phyloP scores from a whole-genome alignment of 2,797 vertebrate genomes.

The Meda fulgida region DNA sequence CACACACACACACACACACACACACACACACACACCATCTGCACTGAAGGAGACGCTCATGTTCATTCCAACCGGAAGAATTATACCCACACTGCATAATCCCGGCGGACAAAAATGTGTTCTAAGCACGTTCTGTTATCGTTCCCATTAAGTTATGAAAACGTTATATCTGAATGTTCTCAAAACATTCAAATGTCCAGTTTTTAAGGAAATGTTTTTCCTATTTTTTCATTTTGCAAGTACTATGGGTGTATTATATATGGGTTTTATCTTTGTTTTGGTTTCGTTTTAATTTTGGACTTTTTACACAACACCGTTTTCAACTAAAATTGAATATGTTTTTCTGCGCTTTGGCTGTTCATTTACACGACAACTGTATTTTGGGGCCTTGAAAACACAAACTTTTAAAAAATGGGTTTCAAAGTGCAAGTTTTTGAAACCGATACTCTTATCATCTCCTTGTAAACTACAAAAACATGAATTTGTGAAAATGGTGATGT shows the following conservation, averaged over 20 bases:
- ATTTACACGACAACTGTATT: neutral
- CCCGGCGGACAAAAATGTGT: neutral
- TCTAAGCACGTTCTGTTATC: neutral
- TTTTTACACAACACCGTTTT: neutral
- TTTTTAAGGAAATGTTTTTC: neutral
- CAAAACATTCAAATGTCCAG: neutral
- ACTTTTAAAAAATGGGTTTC: neutral
- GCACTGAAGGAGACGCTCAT: conserved; percentile 74
- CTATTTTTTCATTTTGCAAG: neutral
- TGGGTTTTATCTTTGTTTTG: neutral
- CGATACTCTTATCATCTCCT: neutral
- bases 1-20: neutral
- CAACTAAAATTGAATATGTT: neutral
- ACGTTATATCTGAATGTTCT: neutral
- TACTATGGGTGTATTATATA: neutral
- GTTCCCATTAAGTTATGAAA: neutral
- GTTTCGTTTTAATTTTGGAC: neutral
- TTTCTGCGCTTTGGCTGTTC: neutral
- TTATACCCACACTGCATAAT: neutral
- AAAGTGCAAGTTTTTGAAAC: neutral
- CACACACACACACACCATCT: conserved; percentile 47
- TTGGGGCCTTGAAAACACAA: neutral
- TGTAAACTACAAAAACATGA: neutral
- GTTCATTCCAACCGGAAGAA: conserved; percentile 59
- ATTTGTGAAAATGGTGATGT: too few species aligned